A percentile compares a stretch with the other conserved stretches of the same genome.
Evolutionary conservation across 2,113 vertebrate genomes (phyloP).

Genomic region (Leiothrix lutea): DNA sequence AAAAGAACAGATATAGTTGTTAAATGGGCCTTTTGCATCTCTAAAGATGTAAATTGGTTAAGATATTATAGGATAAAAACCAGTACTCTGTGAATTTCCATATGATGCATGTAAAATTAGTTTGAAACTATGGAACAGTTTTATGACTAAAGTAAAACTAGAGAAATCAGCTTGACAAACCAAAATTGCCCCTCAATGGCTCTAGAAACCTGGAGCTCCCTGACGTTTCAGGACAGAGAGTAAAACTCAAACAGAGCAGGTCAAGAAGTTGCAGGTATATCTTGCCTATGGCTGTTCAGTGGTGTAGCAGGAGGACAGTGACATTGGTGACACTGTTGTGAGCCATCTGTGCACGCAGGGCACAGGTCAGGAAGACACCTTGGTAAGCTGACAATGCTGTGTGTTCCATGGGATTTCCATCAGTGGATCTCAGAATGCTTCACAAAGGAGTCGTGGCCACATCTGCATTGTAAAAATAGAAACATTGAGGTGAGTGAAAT

Average conservation of each 20-base stretch:
- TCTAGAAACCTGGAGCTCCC: not conserved
- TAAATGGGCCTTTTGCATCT: not conserved
- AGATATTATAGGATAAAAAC: not conserved
- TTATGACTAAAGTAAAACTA: not conserved
- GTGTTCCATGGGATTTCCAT: not conserved
- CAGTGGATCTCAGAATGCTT: not conserved
- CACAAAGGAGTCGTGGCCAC: not conserved
- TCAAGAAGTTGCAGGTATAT: not conserved
- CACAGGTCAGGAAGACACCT: not conserved
- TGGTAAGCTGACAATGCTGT: not conserved
- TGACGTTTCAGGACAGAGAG: not conserved
- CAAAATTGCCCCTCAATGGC: not conserved
- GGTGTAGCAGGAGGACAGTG: not conserved
- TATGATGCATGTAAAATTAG: not conserved
- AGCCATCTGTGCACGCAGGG: not conserved
- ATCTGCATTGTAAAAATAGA: not conserved
- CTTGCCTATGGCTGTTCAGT: not conserved
- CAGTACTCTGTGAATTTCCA: not conserved
- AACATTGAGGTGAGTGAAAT: not conserved
- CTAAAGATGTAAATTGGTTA: not conserved
- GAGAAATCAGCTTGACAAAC: not conserved
- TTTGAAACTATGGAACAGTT: not conserved
- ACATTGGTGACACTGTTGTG: fast-evolving
- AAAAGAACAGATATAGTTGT: not conserved
- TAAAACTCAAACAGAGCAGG: not conserved